Base-by-base conservation (phyloP, 2,113 vertebrate genomes). In the Zapus hudsonius region DNA sequence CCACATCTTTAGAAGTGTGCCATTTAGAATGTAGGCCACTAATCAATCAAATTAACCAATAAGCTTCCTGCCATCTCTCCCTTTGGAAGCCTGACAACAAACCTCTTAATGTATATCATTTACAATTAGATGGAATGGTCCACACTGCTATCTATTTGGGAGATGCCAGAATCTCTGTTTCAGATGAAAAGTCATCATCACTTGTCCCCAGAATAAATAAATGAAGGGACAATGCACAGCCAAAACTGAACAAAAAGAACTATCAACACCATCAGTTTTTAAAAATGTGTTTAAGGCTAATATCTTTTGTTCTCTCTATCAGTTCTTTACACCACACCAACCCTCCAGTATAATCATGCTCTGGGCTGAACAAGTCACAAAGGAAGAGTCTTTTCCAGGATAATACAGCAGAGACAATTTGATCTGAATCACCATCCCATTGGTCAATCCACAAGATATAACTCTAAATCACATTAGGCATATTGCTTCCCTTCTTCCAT, bases 141-240 rank as follows among this genome's bases (percentile, higher is more conserved):
- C 93, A 33, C 87, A 52, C 57, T 33, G 67, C 63, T 84, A 84
- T 85, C 84, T 92, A 2, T 0, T 42, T 8, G 55, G 44, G 52
- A 70, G 33, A 91, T 84, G 95, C 96, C 95, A 96, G 69, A 93
- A 83, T 91, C 80, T 81, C 86, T 73, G 87, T 89, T 95, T 88
- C 89, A 95, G 90, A 94, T 95, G 91, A 96, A 95, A 73, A 95
- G 89, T 94, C 92, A 91, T 95, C 95, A 96, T 94, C 94, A 95
- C 90, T 95, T 95, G 57, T 76, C 84, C 83, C 87, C 70, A 73
- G 61, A 78, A 78, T 69, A 84, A 86, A 76, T 64, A 15, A 69
- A 69, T n/a, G n/a, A 36, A 33, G 31, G 12, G 25, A 15, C 52
- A 52, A 52, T 52, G 52, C 52, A 12, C 12, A 15, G 52, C 52